Conservation (phyloP, 2,888 invertebrate genomes). For the Caenorhabditis becei region DNA sequence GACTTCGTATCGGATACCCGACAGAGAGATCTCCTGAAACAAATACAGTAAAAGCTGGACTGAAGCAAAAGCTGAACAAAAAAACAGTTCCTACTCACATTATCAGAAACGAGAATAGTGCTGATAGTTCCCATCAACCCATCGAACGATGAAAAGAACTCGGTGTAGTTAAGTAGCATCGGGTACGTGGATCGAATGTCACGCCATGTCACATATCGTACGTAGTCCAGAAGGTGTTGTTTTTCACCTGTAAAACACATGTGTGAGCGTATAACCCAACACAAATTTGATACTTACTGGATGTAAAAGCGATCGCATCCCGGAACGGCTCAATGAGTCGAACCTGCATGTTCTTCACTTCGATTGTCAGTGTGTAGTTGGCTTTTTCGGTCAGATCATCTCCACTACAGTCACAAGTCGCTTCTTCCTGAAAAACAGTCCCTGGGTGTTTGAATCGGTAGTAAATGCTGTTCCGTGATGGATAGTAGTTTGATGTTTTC, state of each 20-base stretch:
- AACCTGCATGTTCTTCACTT: slow-evolving; percentile 44
- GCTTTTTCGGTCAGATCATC: slow-evolving; percentile 34
- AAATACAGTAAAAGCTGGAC: too few species aligned
- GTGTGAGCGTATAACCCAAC: too few species aligned
- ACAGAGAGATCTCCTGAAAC: slow-evolving; percentile 33
- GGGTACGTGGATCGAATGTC: slow-evolving; percentile 37
- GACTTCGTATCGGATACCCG: slow-evolving; percentile 48
- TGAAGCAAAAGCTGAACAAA: too few species aligned
- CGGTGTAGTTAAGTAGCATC: slow-evolving; percentile 30
- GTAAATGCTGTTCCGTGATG: too few species aligned
- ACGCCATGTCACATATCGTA: slow-evolving; percentile 26
- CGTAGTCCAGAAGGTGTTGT: slow-evolving; percentile 36
- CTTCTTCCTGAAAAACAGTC: slow-evolving; percentile 40
- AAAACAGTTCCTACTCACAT: slow-evolving; percentile 35
- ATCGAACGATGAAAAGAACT: slow-evolving; percentile 18
- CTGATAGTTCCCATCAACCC: slow-evolving; percentile 23
- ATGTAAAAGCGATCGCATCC: slow-evolving; percentile 42
- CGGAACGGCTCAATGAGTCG: slow-evolving; percentile 50
- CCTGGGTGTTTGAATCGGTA: too few species aligned
- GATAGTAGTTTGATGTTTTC: too few species aligned
- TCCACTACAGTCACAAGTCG: slow-evolving; percentile 30
- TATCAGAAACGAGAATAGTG: slow-evolving; percentile 28
- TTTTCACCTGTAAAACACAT: slow-evolving; percentile 57
- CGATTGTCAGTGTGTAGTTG: slow-evolving; percentile 32
- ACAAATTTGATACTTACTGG: slow-evolving; percentile 32